Evolutionary conservation across 2,113 vertebrate genomes (phyloP).

Genomic region (Zosterops lateralis): DNA sequence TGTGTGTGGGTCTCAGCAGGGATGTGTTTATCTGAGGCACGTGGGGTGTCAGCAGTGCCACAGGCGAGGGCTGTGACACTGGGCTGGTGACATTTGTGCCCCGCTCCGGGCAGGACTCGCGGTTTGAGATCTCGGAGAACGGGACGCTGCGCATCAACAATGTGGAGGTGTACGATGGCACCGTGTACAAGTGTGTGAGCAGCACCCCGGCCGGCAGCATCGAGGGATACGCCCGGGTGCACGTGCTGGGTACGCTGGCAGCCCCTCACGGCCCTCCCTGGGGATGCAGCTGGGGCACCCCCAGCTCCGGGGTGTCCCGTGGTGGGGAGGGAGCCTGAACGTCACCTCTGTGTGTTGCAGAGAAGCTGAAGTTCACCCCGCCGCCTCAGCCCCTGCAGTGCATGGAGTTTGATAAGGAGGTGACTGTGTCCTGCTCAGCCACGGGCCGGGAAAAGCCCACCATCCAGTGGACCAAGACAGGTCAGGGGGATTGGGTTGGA

Average conservation of each 20-base stretch:
- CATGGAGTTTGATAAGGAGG: constrained; percentile 91
- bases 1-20: background rate
- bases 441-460: constrained; percentile 85
- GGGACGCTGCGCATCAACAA: constrained; percentile 92
- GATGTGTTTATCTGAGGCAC: background rate
- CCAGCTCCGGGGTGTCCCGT: background rate
- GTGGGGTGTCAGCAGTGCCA: background rate
- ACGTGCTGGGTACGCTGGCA: constrained; percentile 81
- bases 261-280: accelerated
- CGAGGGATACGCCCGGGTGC: constrained; percentile 81
- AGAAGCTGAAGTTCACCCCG: constrained; percentile 95
- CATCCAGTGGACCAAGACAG: constrained; percentile 92
- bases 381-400: constrained; percentile 89
- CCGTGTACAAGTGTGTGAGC: constrained; percentile 85
- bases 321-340: background rate
- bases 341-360: constrained; percentile 70
- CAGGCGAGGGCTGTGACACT: background rate
- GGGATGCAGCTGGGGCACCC: background rate
- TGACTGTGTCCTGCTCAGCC: constrained; percentile 88
- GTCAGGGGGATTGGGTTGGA: constrained; percentile 59
- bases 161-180: constrained; percentile 92
- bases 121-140: constrained; percentile 86
- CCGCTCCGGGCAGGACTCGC: constrained; percentile 77
- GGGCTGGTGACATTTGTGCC: background rate
- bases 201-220: constrained; percentile 81